Base-by-base conservation (phyloP, 2,113 vertebrate species). In the Tupaia tana region DNA sequence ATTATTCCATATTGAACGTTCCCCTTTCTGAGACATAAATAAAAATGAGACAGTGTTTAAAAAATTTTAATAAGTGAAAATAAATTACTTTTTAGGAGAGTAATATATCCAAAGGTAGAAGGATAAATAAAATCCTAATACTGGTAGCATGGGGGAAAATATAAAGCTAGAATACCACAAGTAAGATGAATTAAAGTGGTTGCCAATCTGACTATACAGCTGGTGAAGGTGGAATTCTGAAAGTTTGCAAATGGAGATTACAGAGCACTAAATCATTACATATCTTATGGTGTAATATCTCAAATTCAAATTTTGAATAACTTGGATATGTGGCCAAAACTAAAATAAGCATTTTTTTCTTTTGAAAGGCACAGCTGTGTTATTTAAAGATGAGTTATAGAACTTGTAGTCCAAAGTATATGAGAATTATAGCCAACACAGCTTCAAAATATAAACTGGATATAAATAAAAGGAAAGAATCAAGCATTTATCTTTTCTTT, bases 301-400 rank as follows among this genome's bases (percentile, higher is more conserved):
- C 29, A 86, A 88, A 86, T 19, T 63, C 34, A 95, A 89, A 66
- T 89, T 95, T 94, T 89, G 29, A 84, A 71, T 90, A 95, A 89
- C 61, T 86, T 0, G 0, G 54, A 75, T 83, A 91, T 81, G 54
- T 94, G 86, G 67, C 79, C 86, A 85, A 91, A 94, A 93, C 19
- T 25, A 86, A 93, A 91, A 95, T 83, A 89, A 95, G 29, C 52
- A 92, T 67, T 73, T 92, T 92, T 92, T 25, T 69, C 52, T 71
- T 83, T 67, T 96, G 94, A 97, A 98, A 97, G 58, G n/a, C 92
- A 96, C 90, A 97, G 86, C 82, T 97, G 94, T 95, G 77, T 52
- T 94, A 95, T 93, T 95, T 96, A 96, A 96, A 93, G 61, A 89
- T 95, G 90, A 96, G 70, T 89, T 96, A 95, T 84, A 86, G 83